phyloP scores from a whole-genome alignment of 35 echinoderm and acorn worm species.

The Heliocidaris erythrogramma region DNA sequence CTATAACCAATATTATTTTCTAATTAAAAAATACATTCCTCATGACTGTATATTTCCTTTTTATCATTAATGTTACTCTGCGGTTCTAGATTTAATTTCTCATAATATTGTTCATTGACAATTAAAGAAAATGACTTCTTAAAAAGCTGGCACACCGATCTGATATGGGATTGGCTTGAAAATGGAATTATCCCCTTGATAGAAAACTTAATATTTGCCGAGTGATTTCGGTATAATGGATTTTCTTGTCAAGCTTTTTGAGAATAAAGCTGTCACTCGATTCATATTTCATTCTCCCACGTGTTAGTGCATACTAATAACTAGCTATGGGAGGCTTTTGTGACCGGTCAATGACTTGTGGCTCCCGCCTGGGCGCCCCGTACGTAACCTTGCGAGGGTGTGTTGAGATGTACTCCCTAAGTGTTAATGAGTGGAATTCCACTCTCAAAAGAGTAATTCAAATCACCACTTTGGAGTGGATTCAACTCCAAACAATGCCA shows the following conservation, averaged over 20 bases:
- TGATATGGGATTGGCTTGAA: not conserved
- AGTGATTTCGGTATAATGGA: not conserved
- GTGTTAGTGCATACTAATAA: not conserved
- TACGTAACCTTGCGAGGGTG: not conserved
- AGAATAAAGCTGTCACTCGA: not conserved
- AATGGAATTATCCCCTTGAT: not conserved
- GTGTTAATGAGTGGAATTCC: too few relatives aligned
- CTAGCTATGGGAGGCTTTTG: not conserved
- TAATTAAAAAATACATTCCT: too few relatives aligned
- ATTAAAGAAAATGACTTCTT: not conserved
- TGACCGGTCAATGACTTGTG: not conserved
- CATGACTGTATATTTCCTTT: too few relatives aligned
- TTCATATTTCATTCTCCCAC: not conserved
- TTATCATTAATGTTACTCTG: not conserved
- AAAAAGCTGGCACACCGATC: not conserved
- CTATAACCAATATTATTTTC: too few relatives aligned
- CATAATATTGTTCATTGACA: not conserved
- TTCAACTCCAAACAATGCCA: too few relatives aligned
- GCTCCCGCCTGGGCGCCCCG: not conserved
- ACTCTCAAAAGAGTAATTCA: too few relatives aligned
- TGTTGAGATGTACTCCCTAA: too few relatives aligned
- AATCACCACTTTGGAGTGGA: too few relatives aligned
- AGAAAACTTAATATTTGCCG: constrained; percentile 18
- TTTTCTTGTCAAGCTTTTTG: not conserved
- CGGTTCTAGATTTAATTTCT: not conserved